phyloP scores from a whole-genome alignment of 2,797 vertebrate genomes.

The Tinamus major region DNA sequence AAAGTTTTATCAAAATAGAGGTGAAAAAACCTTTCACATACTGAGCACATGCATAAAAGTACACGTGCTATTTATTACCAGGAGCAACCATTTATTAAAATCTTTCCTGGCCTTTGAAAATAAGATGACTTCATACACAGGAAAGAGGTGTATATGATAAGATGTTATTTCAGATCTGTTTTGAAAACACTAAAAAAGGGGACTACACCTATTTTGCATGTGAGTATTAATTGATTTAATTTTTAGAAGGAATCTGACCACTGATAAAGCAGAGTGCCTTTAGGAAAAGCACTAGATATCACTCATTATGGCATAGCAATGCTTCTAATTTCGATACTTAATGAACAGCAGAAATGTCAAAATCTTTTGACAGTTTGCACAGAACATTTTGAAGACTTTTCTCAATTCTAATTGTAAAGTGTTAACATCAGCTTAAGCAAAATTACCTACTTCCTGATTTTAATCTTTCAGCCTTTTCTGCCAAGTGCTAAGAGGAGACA shows the following conservation, averaged over 20 bases:
- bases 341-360: neutral
- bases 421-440: neutral
- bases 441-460: neutral
- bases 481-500: neutral
- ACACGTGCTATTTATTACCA: slow-evolving; percentile 49
- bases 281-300: neutral
- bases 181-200: slow-evolving; percentile 2
- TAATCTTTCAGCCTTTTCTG: neutral
- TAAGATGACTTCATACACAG: slow-evolving; percentile 37
- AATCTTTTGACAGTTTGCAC: neutral
- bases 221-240: slow-evolving; percentile 18
- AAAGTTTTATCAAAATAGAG: slow-evolving; percentile 5
- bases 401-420: slow-evolving; percentile 2
- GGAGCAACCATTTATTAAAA: slow-evolving; percentile 33
- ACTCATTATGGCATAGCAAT: neutral
- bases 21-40: slow-evolving; percentile 9
- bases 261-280: neutral
- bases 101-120: slow-evolving; percentile 42
- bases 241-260: slow-evolving; percentile 22
- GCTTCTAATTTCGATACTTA: neutral
- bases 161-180: slow-evolving; percentile 36
- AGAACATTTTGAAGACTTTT: neutral
- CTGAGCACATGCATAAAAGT: neutral
- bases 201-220: neutral
- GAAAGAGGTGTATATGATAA: slow-evolving; percentile 23